These are phyloP conservation scores for Trachymyrmex cornetzi DNA, from an alignment of 1,140 invertebrate species.

Conservation along the genomic window DNA sequence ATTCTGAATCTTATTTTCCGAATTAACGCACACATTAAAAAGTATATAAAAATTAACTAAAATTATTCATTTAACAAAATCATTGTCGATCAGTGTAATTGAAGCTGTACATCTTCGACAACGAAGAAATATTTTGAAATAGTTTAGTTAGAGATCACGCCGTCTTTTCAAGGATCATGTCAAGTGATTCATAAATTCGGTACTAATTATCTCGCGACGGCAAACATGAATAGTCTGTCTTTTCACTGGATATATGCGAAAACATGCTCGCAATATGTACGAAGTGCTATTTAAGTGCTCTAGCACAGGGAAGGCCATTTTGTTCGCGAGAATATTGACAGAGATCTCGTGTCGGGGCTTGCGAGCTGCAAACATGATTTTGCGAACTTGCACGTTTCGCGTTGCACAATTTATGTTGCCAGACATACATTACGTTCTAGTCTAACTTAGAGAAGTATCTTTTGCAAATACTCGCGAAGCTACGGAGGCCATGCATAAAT, in stretches of 20 bases:
- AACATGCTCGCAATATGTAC: constrained; percentile 54
- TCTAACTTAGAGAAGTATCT: constrained; percentile 45
- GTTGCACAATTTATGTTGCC: constrained; percentile 38
- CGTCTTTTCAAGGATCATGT: neutral
- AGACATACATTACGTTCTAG: constrained; percentile 49
- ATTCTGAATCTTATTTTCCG: no score
- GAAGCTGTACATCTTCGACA: neutral
- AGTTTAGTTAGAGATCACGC: neutral
- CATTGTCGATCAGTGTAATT: neutral
- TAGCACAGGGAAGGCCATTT: constrained; percentile 56
- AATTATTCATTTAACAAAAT: no score
- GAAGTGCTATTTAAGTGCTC: constrained; percentile 57
- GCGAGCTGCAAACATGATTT: constrained; percentile 64
- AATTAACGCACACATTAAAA: no score
- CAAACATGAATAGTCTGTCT: constrained; percentile 9
- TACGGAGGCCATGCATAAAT: constrained; percentile 47
- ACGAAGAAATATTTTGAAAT: neutral
- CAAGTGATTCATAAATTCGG: neutral
- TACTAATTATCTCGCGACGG: constrained; percentile 40
- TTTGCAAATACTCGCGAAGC: constrained; percentile 40
- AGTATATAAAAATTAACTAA: no score
- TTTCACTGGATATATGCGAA: constrained; percentile 1
- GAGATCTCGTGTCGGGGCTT: constrained; percentile 48
- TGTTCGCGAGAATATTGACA: constrained; percentile 67
- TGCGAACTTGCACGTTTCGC: constrained; percentile 53